A percentile compares a stretch with the other conserved stretches of the same genome.
Evolutionary conservation across 2,888 invertebrate genomes (phyloP).

Genomic region (Macrophya alboannulata): DNA sequence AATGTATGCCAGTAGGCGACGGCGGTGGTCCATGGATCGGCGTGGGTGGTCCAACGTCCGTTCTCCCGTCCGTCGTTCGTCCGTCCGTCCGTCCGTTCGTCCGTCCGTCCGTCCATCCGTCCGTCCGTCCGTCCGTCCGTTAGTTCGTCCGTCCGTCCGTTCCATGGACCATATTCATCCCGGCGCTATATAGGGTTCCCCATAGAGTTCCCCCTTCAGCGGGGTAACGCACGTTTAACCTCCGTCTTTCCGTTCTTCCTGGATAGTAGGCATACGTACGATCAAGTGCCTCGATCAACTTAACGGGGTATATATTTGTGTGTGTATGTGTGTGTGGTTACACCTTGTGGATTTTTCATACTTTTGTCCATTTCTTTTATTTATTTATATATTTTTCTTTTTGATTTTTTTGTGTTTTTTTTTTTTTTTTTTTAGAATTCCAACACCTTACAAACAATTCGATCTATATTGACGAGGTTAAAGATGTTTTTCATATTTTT

Average conservation of each 20-base stretch:
- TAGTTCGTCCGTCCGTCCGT: slow-evolving; percentile 64
- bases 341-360: background rate
- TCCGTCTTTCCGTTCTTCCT: background rate
- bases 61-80: slow-evolving; percentile 67
- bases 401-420: too few relatives aligned
- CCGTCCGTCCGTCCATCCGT: slow-evolving; percentile 65
- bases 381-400: too few relatives aligned
- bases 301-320: background rate
- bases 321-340: background rate
- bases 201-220: background rate
- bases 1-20: slow-evolving; percentile 80
- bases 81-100: slow-evolving; percentile 61
- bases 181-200: background rate
- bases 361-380: background rate
- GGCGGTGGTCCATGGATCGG: slow-evolving; percentile 79
- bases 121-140: slow-evolving; percentile 62
- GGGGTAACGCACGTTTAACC: background rate
- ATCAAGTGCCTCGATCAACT: background rate
- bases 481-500: too few relatives aligned
- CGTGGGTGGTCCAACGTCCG: slow-evolving; percentile 79
- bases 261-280: background rate
- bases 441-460: too few relatives aligned
- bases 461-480: too few relatives aligned
- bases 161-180: slow-evolving; percentile 54
- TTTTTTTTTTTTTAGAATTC: too few relatives aligned